Evolutionary conservation across 1,140 invertebrate genomes (phyloP).

Genomic region (Drosophila cardini): DNA sequence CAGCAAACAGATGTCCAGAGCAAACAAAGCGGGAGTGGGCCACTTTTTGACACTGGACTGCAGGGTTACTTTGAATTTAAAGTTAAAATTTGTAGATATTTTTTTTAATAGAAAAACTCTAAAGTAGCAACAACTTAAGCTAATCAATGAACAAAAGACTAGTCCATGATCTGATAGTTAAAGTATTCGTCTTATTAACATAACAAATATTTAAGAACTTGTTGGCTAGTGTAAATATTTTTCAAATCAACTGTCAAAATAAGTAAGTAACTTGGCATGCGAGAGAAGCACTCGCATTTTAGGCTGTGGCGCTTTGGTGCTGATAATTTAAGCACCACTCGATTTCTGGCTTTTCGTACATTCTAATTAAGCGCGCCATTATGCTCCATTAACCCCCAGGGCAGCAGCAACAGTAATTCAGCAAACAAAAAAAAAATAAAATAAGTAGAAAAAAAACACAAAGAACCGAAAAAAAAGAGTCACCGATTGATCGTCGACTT

Average conservation of each 20-base stretch:
- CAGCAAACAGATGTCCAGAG: constrained; percentile 3
- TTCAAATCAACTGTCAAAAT: constrained; percentile 12
- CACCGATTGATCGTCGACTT: constrained; percentile 40
- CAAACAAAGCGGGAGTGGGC: not conserved
- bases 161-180: too few relatives aligned
- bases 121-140: too few relatives aligned
- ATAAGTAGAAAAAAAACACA: constrained; percentile 5
- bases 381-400: constrained; percentile 73
- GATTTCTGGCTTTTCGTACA: constrained; percentile 39
- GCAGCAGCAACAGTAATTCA: constrained; percentile 27
- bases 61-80: too few relatives aligned
- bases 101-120: too few relatives aligned
- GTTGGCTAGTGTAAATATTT: constrained; percentile 16
- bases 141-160: too few relatives aligned
- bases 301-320: constrained; percentile 13
- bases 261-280: constrained; percentile 8
- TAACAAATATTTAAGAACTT: not conserved
- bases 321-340: constrained; percentile 56
- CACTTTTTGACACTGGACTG: constrained; percentile 3
- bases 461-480: not conserved
- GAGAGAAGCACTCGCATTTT: constrained; percentile 9
- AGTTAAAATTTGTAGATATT: too few relatives aligned
- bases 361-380: constrained; percentile 70
- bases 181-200: too few relatives aligned
- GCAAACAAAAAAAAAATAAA: not conserved